Conservation (phyloP, 2,888 invertebrate species). For the Cecidostiba fungosa region DNA sequence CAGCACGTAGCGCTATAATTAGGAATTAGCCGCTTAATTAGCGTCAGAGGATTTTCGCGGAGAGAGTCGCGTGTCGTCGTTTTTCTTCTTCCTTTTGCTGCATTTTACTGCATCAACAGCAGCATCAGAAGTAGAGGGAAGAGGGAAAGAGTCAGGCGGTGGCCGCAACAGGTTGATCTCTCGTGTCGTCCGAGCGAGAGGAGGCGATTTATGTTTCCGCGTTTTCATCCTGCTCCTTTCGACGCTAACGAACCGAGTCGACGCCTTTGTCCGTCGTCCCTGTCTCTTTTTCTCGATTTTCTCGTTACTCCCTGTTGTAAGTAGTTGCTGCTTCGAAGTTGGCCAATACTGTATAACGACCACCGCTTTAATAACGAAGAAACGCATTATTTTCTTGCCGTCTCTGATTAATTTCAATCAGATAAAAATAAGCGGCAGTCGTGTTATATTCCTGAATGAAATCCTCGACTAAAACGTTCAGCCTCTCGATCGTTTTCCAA, state of each 20-base stretch:
- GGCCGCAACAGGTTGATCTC: conserved; percentile 64
- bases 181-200: conserved; percentile 34
- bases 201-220: conserved; percentile 59
- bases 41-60: conserved; percentile 19
- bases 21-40: conserved; percentile 67
- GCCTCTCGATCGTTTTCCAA: not conserved
- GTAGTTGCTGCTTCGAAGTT: not conserved
- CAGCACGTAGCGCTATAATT: conserved; percentile 53
- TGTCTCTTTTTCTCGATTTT: not conserved
- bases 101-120: not conserved
- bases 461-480: not conserved
- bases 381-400: too few relatives aligned
- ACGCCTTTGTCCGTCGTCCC: conserved; percentile 16
- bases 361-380: too few relatives aligned
- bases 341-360: not conserved
- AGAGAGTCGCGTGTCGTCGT: not conserved
- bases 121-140: not conserved
- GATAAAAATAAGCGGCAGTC: too few relatives aligned
- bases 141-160: not conserved
- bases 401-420: too few relatives aligned
- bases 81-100: too few relatives aligned
- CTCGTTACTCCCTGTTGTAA: not conserved
- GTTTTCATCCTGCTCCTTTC: conserved; percentile 12
- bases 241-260: conserved; percentile 55
- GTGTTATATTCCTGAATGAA: too few relatives aligned